Evolutionary conservation across 23 tunicate genomes (phyloP).

Genomic region (Aplidium turbinatum): DNA sequence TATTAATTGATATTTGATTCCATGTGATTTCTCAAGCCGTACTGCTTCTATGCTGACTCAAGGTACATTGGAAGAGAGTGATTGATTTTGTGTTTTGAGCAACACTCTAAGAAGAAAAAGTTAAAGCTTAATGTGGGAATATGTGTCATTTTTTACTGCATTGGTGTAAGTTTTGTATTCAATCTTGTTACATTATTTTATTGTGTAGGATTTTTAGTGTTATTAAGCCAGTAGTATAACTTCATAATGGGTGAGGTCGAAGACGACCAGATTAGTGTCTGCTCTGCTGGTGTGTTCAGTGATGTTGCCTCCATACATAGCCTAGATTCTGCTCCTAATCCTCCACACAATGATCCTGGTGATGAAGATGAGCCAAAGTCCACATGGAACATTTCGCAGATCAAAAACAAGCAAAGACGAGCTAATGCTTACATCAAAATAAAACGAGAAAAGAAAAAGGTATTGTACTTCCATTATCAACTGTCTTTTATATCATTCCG

Average conservation of each 20-base stretch:
- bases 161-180: no score
- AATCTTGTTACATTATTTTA: no score
- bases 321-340: neutral
- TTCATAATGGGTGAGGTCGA: slow-evolving; percentile 18
- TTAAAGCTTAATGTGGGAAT: no score
- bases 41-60: no score
- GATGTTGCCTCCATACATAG: slow-evolving; percentile 52
- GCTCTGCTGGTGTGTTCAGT: slow-evolving; percentile 91
- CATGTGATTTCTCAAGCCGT: no score
- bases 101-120: no score
- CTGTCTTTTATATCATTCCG: neutral
- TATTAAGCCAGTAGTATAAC: no score
- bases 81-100: no score
- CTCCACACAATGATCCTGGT: neutral
- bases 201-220: no score
- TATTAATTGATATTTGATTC: no score
- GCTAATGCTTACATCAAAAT: slow-evolving; percentile 35
- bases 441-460: slow-evolving; percentile 46
- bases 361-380: neutral
- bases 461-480: no score
- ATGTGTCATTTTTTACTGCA: neutral
- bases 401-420: slow-evolving; percentile 64
- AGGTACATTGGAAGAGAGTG: no score
- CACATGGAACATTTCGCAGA: slow-evolving; percentile 40
- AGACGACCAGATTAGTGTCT: slow-evolving; percentile 70